phyloP scores from a whole-genome alignment of 1,140 invertebrate species.

The Drosophila sulfurigaster region DNA sequence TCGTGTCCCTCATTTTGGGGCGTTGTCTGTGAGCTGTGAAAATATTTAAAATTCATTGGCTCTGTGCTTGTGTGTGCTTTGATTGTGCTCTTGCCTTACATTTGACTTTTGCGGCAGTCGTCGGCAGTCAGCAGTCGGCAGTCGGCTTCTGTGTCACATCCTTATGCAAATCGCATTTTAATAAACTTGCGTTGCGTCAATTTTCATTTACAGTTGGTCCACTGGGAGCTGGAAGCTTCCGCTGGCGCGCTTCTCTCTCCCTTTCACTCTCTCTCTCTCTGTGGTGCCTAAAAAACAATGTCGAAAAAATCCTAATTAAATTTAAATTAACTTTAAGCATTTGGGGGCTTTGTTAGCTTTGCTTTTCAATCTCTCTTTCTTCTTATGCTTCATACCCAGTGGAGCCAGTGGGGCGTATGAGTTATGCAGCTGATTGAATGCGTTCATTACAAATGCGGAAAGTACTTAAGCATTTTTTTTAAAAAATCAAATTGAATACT shows the following conservation, averaged over 20 bases:
- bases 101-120: conserved; percentile 63
- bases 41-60: conserved; percentile 59
- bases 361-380: conserved; percentile 52
- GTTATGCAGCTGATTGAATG: neutral
- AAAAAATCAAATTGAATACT: neutral
- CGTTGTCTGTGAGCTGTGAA: conserved; percentile 45
- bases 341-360: conserved; percentile 77
- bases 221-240: conserved; percentile 51
- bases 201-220: conserved; percentile 80
- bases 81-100: conserved; percentile 23
- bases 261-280: neutral
- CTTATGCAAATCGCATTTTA: conserved; percentile 82
- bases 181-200: conserved; percentile 81
- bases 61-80: conserved; percentile 17
- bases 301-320: conserved; percentile 79
- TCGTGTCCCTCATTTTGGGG: conserved; percentile 31
- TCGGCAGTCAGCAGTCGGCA: too few species aligned
- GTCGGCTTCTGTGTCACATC: conserved; percentile 49
- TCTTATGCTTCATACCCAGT: conserved; percentile 23
- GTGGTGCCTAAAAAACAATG: conserved; percentile 53
- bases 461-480: neutral
- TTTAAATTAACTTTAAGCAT: conserved; percentile 83
- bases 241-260: neutral
- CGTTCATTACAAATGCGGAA: neutral
- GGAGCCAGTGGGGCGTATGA: neutral